Evolutionary conservation across 2,888 invertebrate genomes (phyloP), one percentile per base, ranked within the genome.

Genomic region (Plagodis dolabraria): DNA sequence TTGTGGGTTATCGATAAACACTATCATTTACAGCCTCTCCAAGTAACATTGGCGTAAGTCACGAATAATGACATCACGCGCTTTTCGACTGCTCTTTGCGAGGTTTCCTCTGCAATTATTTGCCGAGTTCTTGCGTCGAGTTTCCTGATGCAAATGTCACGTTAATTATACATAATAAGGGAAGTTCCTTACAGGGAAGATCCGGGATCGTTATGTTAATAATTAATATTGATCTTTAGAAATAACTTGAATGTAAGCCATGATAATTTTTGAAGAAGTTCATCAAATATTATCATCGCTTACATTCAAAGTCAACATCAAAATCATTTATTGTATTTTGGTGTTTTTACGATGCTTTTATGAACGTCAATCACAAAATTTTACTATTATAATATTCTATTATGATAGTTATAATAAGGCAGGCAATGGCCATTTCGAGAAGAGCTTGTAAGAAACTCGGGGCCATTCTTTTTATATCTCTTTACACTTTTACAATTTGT

Each of bases 31-130:
- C 48, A 50, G 38, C 12, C 11, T 43, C 47, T 40, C 35, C 10
- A 47, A 33, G 35, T 35, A 53, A 34, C 40, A 42, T 34, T 10
- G 22, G 36, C 36, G 8, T 45, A 8, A 65, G 61, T 64, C 65
- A 69, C 65, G 61, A 64, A 35, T 33, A 46, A 63, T 67, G 67
- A 69, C 65, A 63, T 69, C 69, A 69, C 57, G 36, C 44, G 55
- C 53, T 44, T 65, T 53, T 63, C 57, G 59, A 44, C 52, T 62
- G 42, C 45, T 55, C 44, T n/a, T 55, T 33, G 44, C 59, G 57
- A 63, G 66, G 64, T 65, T 66, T 65, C 69, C 64, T 47, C 64
- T 55, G 48, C 62, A 63, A 69, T 69, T 67, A 69, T 65, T 53
- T 55, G 53, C 62, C 60, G 61, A 58, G 63, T 66, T 63, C 60